These are phyloP conservation scores for Oryctes rhinoceros DNA, from an alignment of 1,140 invertebrate genomes.

Conservation along the genomic window DNA sequence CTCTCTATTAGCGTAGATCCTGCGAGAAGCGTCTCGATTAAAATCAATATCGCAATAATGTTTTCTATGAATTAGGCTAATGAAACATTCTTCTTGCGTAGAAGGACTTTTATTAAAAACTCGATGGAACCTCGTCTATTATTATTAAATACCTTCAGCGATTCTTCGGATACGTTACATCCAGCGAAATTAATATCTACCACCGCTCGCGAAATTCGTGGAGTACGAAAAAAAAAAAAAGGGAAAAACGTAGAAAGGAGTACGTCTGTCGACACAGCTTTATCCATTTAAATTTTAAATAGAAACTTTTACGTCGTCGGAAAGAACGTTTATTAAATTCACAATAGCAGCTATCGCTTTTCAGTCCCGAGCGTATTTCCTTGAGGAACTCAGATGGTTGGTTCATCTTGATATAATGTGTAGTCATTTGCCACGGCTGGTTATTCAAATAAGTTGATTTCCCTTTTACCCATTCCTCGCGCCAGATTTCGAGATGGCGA, in stretches of 20 bases:
- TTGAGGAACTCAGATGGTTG: slow-evolving; percentile 15
- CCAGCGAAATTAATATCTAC: too few species aligned
- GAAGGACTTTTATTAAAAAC: too few species aligned
- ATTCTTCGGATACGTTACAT: too few species aligned
- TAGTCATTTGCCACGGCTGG: slow-evolving; percentile 35
- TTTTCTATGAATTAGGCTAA: too few species aligned
- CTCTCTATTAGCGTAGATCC: too few species aligned
- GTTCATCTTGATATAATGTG: slow-evolving; percentile 33
- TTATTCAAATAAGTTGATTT: slow-evolving; percentile 37
- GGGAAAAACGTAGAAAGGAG: background rate
- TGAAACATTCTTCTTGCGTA: too few species aligned
- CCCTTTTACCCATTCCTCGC: slow-evolving; percentile 10
- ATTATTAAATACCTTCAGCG: too few species aligned
- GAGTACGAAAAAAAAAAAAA: background rate
- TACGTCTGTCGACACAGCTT: background rate
- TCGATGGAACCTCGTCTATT: too few species aligned
- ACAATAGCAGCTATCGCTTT: slow-evolving; percentile 32
- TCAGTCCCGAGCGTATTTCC: slow-evolving; percentile 28
- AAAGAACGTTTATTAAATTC: slow-evolving; percentile 31
- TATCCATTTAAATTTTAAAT: slow-evolving; percentile 26
- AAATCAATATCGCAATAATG: too few species aligned
- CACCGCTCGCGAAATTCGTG: too few species aligned
- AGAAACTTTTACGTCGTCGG: slow-evolving; percentile 9
- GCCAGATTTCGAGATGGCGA: background rate
- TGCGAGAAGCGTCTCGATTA: too few species aligned